These are phyloP conservation scores for Danio albolineatus DNA, from an alignment of 2,797 vertebrate species.

Conservation along the genomic window DNA sequence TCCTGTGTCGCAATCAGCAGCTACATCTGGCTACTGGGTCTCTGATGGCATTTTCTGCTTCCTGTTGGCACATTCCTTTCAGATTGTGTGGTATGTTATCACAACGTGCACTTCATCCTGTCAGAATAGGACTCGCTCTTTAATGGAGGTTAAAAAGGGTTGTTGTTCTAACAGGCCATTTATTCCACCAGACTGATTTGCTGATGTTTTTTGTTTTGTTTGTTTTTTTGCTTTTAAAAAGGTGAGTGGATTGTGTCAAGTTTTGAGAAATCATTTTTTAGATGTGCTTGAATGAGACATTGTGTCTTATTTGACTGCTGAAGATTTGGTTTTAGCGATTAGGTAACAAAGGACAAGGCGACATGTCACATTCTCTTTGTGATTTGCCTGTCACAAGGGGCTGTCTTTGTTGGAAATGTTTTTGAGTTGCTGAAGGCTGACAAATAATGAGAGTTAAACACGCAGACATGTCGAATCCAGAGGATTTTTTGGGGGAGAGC, in stretches of 20 bases:
- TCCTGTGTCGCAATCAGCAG: slow-evolving; percentile 98
- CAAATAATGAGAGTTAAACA: slow-evolving; percentile 55
- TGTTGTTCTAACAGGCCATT: slow-evolving; percentile 63
- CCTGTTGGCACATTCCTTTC: slow-evolving; percentile 62
- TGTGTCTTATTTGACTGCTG: slow-evolving; percentile 56
- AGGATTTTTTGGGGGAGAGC: slow-evolving; percentile 9
- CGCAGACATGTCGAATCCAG: slow-evolving; percentile 42
- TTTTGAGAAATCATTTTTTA: slow-evolving; percentile 40
- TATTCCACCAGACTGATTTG: slow-evolving; percentile 4
- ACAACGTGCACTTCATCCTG: slow-evolving; percentile 72
- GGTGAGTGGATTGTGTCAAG: slow-evolving; percentile 40
- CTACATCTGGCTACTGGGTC: slow-evolving; percentile 99
- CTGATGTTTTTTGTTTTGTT: neutral
- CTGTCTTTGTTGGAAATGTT: slow-evolving; percentile 59
- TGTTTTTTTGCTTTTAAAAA: slow-evolving; percentile 50
- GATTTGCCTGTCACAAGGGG: slow-evolving; percentile 58
- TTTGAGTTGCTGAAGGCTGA: slow-evolving; percentile 58
- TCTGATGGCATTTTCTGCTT: slow-evolving; percentile 85
- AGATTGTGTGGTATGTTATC: slow-evolving; percentile 68
- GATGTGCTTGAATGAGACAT: slow-evolving; percentile 46
- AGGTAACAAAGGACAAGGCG: slow-evolving; percentile 60
- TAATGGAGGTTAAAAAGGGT: slow-evolving; percentile 31
- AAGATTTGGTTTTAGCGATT: slow-evolving; percentile 63
- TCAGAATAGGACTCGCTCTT: slow-evolving; percentile 71
- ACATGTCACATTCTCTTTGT: slow-evolving; percentile 61